A percentile compares a stretch with the other conserved stretches of the same genome.
These are phyloP conservation scores for Ammospiza caudacuta DNA, from an alignment of 2,113 vertebrate species.

Conservation along the genomic window DNA sequence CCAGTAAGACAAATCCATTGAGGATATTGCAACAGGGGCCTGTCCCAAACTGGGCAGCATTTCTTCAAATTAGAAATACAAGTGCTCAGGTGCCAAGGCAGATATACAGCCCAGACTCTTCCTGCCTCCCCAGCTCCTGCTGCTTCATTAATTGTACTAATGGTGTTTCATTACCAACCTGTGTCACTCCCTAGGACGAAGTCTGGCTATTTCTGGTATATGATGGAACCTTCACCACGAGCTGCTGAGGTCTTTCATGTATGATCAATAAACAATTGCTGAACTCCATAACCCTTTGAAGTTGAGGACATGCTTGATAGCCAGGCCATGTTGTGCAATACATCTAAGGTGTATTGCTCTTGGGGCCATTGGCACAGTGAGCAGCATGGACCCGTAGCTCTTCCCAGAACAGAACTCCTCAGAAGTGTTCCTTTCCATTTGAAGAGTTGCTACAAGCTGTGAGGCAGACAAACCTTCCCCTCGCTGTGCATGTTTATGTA, in stretches of 20 bases:
- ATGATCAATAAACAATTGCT: background rate
- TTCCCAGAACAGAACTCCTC: background rate
- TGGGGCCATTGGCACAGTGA: background rate
- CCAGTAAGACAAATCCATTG: background rate
- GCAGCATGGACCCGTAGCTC: background rate
- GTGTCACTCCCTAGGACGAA: background rate
- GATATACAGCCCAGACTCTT: background rate
- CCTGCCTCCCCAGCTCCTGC: background rate
- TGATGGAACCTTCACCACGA: background rate
- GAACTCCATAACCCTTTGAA: background rate
- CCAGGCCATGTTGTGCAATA: background rate
- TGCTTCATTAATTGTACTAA: background rate
- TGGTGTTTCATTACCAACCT: background rate
- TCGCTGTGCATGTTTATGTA: slow-evolving; percentile 15
- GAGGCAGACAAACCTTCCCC: background rate
- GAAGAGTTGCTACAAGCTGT: background rate
- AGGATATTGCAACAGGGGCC: background rate
- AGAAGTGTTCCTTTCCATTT: slow-evolving; percentile 1
- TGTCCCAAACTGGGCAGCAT: background rate
- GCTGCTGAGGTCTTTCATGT: background rate
- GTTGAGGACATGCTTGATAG: background rate
- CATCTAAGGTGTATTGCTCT: background rate
- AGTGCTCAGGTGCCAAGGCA: background rate
- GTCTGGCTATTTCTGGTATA: background rate
- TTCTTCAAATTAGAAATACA: background rate